Evolutionary conservation across 2,113 vertebrate genomes (phyloP).

Genomic region (Ptilorrhoa leucosticta): DNA sequence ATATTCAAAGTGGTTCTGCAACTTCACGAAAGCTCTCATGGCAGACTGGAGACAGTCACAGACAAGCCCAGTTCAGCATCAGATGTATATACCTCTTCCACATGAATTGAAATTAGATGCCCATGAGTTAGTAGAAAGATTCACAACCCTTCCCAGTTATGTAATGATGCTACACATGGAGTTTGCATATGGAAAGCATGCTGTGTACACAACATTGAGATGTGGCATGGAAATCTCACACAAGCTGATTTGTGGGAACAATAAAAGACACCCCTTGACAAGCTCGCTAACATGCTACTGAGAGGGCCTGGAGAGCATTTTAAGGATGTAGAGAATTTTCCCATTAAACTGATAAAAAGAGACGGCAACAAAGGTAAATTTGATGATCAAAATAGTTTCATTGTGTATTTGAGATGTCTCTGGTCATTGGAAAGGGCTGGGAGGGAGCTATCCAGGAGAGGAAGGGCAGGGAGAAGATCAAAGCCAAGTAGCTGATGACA

Average conservation of each 20-base stretch:
- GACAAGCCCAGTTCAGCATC: background rate
- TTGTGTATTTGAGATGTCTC: background rate
- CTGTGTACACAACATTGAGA: background rate
- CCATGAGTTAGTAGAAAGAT: background rate
- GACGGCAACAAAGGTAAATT: background rate
- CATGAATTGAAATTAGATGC: background rate
- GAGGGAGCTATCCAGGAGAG: background rate
- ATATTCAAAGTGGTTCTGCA: background rate
- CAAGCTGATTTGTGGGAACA: background rate
- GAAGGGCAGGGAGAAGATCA: background rate
- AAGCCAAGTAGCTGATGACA: background rate
- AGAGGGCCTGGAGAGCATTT: background rate
- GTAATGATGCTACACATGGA: background rate
- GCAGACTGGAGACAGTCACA: background rate
- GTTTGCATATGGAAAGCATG: background rate
- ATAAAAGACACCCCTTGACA: background rate
- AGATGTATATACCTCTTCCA: background rate
- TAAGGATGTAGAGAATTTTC: background rate
- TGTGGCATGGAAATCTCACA: background rate
- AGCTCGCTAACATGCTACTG: rapidly evolving
- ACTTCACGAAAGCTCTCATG: background rate
- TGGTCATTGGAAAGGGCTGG: background rate
- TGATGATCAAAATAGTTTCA: background rate
- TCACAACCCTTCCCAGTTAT: background rate
- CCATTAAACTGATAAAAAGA: background rate